These are phyloP conservation scores for Drosophila triauraria DNA, from an alignment of 1,140 invertebrate species.

Conservation along the genomic window DNA sequence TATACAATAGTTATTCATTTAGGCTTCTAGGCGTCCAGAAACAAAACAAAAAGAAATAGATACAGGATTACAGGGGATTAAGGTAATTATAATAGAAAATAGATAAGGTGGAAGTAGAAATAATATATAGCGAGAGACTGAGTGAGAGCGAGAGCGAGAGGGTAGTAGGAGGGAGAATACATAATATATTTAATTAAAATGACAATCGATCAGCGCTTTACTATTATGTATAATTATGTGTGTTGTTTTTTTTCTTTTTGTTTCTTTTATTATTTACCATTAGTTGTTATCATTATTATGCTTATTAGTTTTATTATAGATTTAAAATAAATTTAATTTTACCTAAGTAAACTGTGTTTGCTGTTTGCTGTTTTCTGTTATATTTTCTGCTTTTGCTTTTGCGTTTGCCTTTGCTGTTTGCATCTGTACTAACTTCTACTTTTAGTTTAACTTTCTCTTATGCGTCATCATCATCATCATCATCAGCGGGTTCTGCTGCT, in stretches of 20 bases:
- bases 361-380: conserved; percentile 29
- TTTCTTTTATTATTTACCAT: conserved; percentile 33
- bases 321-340: conserved; percentile 61
- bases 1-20: conserved; percentile 27
- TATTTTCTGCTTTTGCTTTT: conserved; percentile 31
- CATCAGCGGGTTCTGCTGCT: background rate
- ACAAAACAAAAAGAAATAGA: background rate
- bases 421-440: background rate
- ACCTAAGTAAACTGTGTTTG: conserved; percentile 44
- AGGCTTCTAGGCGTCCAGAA: conserved; percentile 7
- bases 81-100: background rate
- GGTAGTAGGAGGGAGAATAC: conserved; percentile 17
- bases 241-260: background rate
- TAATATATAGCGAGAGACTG: conserved; percentile 17
- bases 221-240: conserved; percentile 40
- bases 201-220: conserved; percentile 49
- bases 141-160: conserved; percentile 17
- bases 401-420: conserved; percentile 12
- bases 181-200: conserved; percentile 37
- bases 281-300: conserved; percentile 38
- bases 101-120: background rate
- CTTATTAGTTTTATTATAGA: conserved; percentile 55
- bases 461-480: conserved; percentile 1
- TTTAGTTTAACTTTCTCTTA: background rate
- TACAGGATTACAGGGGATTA: too few species aligned